A percentile compares a stretch with the other conserved stretches of the same genome.
Conservation (phyloP, 2,113 vertebrate species). For the Cinclus cinclus region DNA sequence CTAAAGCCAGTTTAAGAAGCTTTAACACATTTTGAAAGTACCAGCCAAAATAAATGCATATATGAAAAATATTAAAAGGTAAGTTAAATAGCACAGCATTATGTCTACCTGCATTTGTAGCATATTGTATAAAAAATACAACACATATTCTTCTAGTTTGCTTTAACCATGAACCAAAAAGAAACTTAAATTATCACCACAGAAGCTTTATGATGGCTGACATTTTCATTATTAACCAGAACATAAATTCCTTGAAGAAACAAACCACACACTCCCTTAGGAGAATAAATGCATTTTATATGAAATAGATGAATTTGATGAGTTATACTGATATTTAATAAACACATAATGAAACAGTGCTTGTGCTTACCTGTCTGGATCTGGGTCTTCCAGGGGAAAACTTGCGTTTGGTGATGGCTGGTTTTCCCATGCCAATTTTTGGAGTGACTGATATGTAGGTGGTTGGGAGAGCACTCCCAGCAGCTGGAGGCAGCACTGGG, state of each 20-base stretch:
- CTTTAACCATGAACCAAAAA: not conserved
- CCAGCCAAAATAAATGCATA: not conserved
- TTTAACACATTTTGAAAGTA: not conserved
- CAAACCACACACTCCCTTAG: not conserved
- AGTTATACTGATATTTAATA: not conserved
- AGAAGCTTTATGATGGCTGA: not conserved
- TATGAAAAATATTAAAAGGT: not conserved
- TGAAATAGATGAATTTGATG: not conserved
- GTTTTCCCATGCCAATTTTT: conserved; percentile 98
- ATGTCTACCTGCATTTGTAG: not conserved
- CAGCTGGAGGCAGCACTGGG: conserved; percentile 69
- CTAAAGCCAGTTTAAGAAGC: not conserved
- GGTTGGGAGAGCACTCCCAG: conserved; percentile 70
- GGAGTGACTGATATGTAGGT: conserved; percentile 86
- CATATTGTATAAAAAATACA: not conserved
- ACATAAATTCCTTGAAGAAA: not conserved
- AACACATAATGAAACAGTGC: not conserved
- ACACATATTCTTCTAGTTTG: not conserved
- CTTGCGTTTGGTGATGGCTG: conserved; percentile 96
- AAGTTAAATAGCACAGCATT: not conserved
- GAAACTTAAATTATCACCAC: not conserved
- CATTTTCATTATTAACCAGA: not conserved
- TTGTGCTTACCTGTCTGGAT: conserved; percentile 86
- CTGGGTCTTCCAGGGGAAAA: conserved; percentile 93
- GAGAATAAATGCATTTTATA: not conserved